A percentile compares a stretch with the other conserved stretches of the same genome.
These are phyloP conservation scores for Carterocephalus palaemon DNA, from an alignment of 2,888 invertebrate genomes.

Conservation along the genomic window DNA sequence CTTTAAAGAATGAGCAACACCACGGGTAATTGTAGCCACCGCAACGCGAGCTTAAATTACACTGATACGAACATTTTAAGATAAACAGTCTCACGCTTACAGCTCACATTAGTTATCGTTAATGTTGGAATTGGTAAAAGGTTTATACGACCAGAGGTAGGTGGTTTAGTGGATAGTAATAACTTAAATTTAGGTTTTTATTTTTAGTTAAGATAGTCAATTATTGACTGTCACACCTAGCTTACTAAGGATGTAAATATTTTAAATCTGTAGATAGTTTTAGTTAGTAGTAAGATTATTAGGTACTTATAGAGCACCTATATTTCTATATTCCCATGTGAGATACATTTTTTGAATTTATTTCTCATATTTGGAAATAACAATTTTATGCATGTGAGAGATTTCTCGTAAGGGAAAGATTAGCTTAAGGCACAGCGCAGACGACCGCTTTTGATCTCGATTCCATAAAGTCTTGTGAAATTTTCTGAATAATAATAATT, in stretches of 20 bases:
- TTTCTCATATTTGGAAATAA: no score
- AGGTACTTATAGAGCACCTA: constrained; percentile 1
- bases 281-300: constrained; percentile 2
- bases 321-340: constrained; percentile 2
- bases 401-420: constrained; percentile 1
- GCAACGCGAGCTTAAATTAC: constrained; percentile 46
- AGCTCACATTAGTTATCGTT: constrained; percentile 6
- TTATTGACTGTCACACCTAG: constrained; percentile 11
- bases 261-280: constrained; percentile 7
- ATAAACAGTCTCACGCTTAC: constrained; percentile 20
- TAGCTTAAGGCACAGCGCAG: no score
- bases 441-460: no score
- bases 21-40: constrained; percentile 48
- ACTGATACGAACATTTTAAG: constrained; percentile 51
- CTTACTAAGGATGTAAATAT: not conserved
- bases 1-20: constrained; percentile 46
- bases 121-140: constrained; percentile 5
- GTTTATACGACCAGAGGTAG: constrained; percentile 9
- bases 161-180: not conserved
- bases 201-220: no score
- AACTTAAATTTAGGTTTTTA: not conserved
- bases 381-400: no score
- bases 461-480: no score
- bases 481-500: no score
- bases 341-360: no score